A percentile compares a stretch with the other conserved stretches of the same genome.
Evolutionary conservation across 2,888 invertebrate species (phyloP).

Genomic region (Taenaris catops): DNA sequence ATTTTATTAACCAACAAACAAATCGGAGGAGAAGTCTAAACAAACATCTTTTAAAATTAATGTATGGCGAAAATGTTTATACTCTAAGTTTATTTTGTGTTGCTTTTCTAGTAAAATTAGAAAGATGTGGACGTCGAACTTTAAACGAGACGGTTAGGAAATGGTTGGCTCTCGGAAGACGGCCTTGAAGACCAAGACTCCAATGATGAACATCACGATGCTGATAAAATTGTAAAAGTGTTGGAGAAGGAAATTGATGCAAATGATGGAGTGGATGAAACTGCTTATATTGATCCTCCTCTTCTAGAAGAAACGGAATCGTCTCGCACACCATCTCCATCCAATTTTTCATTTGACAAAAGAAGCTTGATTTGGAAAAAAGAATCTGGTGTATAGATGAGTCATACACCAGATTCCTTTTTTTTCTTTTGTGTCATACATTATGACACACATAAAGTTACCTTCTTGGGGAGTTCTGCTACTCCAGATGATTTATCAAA

Average conservation of each 20-base stretch:
- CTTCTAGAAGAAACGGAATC: conserved; percentile 32
- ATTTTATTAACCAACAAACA: too few relatives aligned
- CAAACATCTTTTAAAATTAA: too few relatives aligned
- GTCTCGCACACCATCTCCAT: conserved; percentile 32
- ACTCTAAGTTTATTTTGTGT: conserved; percentile 35
- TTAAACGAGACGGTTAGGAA: conserved; percentile 31
- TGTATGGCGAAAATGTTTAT: conserved; percentile 29
- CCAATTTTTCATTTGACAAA: conserved; percentile 37
- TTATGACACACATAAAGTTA: conserved; percentile 34
- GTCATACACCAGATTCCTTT: too few relatives aligned
- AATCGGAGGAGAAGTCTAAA: too few relatives aligned
- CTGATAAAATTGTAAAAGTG: conserved; percentile 36
- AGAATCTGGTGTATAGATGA: conserved; percentile 32
- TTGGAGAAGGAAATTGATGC: conserved; percentile 32
- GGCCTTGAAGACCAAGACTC: conserved; percentile 33
- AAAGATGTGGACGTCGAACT: conserved; percentile 31
- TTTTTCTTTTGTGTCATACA: too few relatives aligned
- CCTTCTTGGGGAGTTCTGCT: conserved; percentile 35
- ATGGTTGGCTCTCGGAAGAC: conserved; percentile 34
- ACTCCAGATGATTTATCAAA: conserved; percentile 27
- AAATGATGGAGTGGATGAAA: conserved; percentile 27
- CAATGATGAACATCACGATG: conserved; percentile 30
- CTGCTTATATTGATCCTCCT: conserved; percentile 36
- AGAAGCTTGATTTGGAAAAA: conserved; percentile 36
- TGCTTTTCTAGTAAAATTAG: conserved; percentile 34